Conservation (phyloP, 2,888 invertebrate genomes). For the Carterocephalus palaemon region DNA sequence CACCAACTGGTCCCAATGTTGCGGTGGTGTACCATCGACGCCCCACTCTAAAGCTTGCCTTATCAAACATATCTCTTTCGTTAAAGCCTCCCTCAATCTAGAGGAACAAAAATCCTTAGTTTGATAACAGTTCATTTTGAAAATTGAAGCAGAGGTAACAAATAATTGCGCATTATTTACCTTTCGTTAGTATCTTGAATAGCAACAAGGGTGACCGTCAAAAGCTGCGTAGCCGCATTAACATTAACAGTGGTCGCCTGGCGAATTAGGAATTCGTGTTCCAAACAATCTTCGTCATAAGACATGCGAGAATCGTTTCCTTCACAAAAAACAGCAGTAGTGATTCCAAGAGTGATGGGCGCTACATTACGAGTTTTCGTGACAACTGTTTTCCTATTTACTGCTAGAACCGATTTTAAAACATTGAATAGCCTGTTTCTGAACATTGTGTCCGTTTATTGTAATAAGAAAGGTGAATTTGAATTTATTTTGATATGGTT, state of each 20-base stretch:
- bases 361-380: slow-evolving; percentile 44
- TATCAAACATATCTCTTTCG: slow-evolving; percentile 67
- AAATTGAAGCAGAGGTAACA: no score
- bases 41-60: slow-evolving; percentile 73
- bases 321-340: slow-evolving; percentile 52
- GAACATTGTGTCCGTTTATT: slow-evolving; percentile 49
- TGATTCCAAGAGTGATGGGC: slow-evolving; percentile 51
- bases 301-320: slow-evolving; percentile 41
- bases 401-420: slow-evolving; percentile 40
- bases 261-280: slow-evolving; percentile 74
- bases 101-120: slow-evolving; percentile 1
- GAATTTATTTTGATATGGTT: slow-evolving; percentile 3
- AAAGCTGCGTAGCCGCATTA: slow-evolving; percentile 75
- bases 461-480: slow-evolving; percentile 2
- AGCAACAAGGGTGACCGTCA: slow-evolving; percentile 75
- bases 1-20: slow-evolving; percentile 72
- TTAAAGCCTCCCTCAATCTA: slow-evolving; percentile 62
- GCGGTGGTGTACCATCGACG: slow-evolving; percentile 64
- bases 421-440: slow-evolving; percentile 47
- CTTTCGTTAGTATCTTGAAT: slow-evolving; percentile 75
- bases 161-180: slow-evolving; percentile 37
- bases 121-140: no score
- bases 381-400: slow-evolving; percentile 38
- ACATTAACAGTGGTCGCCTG: slow-evolving; percentile 76
- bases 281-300: slow-evolving; percentile 55